A percentile compares a stretch with the other conserved stretches of the same genome.
These are phyloP conservation scores for Macrotis lagotis DNA, from an alignment of 2,113 vertebrate species.

Conservation along the genomic window DNA sequence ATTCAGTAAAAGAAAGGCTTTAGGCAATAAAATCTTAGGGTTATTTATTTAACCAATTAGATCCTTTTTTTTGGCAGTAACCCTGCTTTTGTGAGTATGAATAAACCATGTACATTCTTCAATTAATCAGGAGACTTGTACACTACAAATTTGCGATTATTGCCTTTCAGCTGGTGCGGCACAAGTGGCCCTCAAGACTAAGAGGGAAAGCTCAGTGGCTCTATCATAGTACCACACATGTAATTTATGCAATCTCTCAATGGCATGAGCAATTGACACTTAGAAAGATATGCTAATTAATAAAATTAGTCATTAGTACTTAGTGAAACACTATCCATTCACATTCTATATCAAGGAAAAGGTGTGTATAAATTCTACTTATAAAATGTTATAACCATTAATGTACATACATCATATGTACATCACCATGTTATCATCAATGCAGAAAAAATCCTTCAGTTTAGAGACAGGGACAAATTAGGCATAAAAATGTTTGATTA, in stretches of 20 bases:
- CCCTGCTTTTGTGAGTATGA: slow-evolving; percentile 65
- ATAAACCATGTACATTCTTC: slow-evolving; percentile 69
- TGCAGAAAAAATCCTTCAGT: slow-evolving; percentile 31
- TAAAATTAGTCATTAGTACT: slow-evolving; percentile 38
- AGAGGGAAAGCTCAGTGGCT: not conserved
- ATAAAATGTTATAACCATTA: slow-evolving; percentile 64
- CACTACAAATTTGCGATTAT: slow-evolving; percentile 63
- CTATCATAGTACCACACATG: not conserved
- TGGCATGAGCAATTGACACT: slow-evolving; percentile 53
- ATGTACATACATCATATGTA: slow-evolving; percentile 41
- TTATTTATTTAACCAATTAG: slow-evolving; percentile 85
- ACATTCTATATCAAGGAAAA: slow-evolving; percentile 14
- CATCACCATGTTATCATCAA: slow-evolving; percentile 38
- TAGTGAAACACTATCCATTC: slow-evolving; percentile 35
- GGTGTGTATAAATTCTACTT: slow-evolving; percentile 64
- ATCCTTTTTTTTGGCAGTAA: slow-evolving; percentile 70
- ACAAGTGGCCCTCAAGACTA: slow-evolving; percentile 34
- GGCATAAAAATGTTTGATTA: not conserved
- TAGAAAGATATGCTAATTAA: slow-evolving; percentile 68
- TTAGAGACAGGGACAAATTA: not conserved
- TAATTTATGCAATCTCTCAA: slow-evolving; percentile 54
- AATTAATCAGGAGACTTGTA: slow-evolving; percentile 77
- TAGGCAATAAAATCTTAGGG: slow-evolving; percentile 69
- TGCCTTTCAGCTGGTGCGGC: not conserved
- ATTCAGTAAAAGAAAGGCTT: slow-evolving; percentile 73